Conservation (phyloP, 2,113 vertebrate species). For the Epinephelus fuscoguttatus region DNA sequence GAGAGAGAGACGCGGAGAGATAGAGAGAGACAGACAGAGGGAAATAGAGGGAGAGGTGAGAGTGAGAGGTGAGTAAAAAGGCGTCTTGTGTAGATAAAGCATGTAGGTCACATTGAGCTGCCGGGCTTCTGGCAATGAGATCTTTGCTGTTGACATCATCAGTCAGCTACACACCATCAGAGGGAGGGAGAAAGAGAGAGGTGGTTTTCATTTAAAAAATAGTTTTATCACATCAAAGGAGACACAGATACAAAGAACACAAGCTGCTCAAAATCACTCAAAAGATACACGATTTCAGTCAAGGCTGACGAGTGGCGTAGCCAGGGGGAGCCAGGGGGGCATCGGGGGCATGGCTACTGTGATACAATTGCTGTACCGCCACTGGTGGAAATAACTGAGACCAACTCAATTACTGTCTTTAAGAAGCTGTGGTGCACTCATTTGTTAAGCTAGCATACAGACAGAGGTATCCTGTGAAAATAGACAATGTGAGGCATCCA, state of each 20-base stretch:
- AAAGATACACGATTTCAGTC: background rate
- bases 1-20: background rate
- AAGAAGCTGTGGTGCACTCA: too few relatives aligned
- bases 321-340: too few relatives aligned
- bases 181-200: background rate
- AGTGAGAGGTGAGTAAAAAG: conserved; percentile 40
- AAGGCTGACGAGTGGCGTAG: too few relatives aligned
- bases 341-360: too few relatives aligned
- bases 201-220: background rate
- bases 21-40: background rate
- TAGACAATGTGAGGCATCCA: too few relatives aligned
- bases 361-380: too few relatives aligned
- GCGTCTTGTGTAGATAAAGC: conserved; percentile 62
- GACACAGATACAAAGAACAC: conserved; percentile 4
- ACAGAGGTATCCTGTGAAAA: too few relatives aligned
- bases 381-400: too few relatives aligned
- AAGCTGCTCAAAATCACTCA: background rate
- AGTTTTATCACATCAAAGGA: background rate
- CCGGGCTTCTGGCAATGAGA: conserved; percentile 49
- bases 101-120: conserved; percentile 73
- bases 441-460: too few relatives aligned
- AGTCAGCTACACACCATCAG: conserved; percentile 1
- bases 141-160: conserved; percentile 35
- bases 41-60: background rate
- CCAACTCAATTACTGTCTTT: too few relatives aligned